Evolutionary conservation across 2,113 vertebrate species (phyloP), one percentile per base, ranked within the genome.

Genomic region (Pitta sordida): DNA sequence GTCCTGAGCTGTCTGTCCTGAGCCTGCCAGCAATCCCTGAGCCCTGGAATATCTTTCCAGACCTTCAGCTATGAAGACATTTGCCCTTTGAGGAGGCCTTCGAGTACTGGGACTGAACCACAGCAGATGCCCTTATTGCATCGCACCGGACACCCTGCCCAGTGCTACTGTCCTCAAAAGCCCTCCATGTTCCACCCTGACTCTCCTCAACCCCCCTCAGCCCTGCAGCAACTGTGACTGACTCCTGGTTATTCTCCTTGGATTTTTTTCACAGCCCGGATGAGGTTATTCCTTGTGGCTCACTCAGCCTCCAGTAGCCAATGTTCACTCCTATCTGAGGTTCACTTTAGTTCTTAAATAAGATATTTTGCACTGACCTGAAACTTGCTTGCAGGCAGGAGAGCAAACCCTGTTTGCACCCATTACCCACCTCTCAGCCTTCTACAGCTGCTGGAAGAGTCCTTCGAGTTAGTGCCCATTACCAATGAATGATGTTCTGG

Each of bases 171-270:
- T 13, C 13, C 52, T 76, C 29, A 43, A 32, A 89, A 80, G 3
- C 1, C 32, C 15, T 37, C 26, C 16, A 22, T 5, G 3, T n/a
- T n/a, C 3, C 4, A 6, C 6, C 6, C 3, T n/a, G n/a, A n/a
- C n/a, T n/a, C n/a, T n/a, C 3, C 4, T 4, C 5, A 5, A 4
- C 11, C 48, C 29, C 2, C 0, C 19, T 11, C 24, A 27, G 43
- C 27, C 4, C 4, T 30, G 4, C 46, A 30, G 30, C 20, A 64
- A 6, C 19, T 51, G 17, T 17, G 44, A 39, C 32, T 63, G 58
- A 21, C 39, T 81, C 17, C 23, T 11, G 4, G 15, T 17, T 55
- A 26, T 16, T 77, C 19, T 48, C 14, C 23, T 13, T 56, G 37
- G 36, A 13, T 43, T 73, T 69, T 55, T 14, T 71, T 14, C 78